Percentiles rank a stretch among this genome's conserved stretches.
These are phyloP conservation scores for Cricetomys ansorgei DNA, from an alignment of 2,113 vertebrate species.

Conservation along the genomic window DNA sequence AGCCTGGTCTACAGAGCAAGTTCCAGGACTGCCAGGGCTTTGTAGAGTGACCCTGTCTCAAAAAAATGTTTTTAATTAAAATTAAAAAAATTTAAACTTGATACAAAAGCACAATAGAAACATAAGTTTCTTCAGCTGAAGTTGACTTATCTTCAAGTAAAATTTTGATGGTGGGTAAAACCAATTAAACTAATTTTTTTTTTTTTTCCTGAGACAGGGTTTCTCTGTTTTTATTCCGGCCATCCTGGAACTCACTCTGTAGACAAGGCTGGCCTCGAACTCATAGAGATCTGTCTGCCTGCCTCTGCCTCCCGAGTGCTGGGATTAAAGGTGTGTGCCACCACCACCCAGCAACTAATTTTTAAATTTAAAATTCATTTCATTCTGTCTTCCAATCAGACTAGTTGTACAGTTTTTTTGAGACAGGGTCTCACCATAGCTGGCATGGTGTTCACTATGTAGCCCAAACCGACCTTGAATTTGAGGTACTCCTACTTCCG, in stretches of 20 bases:
- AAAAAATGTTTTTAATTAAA: no score
- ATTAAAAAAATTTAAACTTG: not conserved
- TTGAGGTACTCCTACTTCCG: not conserved
- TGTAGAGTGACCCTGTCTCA: not conserved
- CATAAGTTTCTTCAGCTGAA: not conserved
- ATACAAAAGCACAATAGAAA: not conserved
- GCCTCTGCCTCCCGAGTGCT: no score
- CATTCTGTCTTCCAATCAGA: not conserved
- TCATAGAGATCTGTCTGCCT: no score
- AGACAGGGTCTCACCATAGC: not conserved
- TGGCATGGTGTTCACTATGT: not conserved
- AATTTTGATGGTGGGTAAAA: not conserved
- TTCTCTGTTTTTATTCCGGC: not conserved
- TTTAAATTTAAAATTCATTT: not conserved
- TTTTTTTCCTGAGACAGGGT: not conserved
- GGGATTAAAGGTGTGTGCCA: no score
- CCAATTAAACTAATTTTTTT: not conserved
- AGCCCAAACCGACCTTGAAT: not conserved
- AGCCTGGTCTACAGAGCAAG: not conserved
- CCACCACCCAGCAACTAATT: no score
- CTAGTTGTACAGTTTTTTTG: not conserved
- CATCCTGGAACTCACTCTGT: no score
- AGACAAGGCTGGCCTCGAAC: no score
- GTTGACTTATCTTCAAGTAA: not conserved
- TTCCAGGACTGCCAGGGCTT: not conserved